Evolutionary conservation across 2,113 vertebrate genomes (phyloP), one percentile per base, ranked within the genome.

Genomic region (Sprattus sprattus): DNA sequence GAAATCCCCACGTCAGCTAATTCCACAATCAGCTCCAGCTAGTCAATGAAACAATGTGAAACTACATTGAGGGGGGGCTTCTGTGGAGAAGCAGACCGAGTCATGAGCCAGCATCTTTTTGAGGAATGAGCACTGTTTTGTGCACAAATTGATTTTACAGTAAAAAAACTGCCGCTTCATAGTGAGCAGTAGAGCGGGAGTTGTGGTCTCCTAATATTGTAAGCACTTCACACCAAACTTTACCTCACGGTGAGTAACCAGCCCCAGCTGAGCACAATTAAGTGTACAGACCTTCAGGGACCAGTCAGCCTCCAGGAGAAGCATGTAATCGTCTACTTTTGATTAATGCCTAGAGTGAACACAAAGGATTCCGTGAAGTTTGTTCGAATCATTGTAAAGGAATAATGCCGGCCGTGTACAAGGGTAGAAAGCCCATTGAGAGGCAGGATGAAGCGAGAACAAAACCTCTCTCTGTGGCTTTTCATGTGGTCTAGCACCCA

Each of bases 91-190:
- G 71, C 71, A 78, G 71, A 16, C 4, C 54, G 15, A 16, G 71
- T 39, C 71, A 78, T 78, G 71, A 78, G 71, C 44, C 71, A 39
- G 71, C 71, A 78, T 78, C 71, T 78, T 78, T 78, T 18, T 78
- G 71, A 78, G 28, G 28, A 13, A 78, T 78, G 71, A 32, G 0
- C 71, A 15, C 71, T 78, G 25, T 78, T 67, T 39, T 39, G 28
- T 78, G 3, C 71, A 3, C 11, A 13, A 28, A 78, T 32, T 78
- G 71, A 78, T 78, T 78, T 78, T 78, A 15, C 28, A 78, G 9
- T 39, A 32, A 78, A 64, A 78, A 78, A 71, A 32, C 18, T 60
- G 54, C 54, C 6, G 22, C 22, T 60, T 60, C 18, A 60, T n/a
- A 60, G 20, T 57, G 10, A 15, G 50, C 13, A 52, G 39, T 11